Evolutionary conservation across 2,797 vertebrate species (phyloP).

Genomic region (Alauda arvensis): DNA sequence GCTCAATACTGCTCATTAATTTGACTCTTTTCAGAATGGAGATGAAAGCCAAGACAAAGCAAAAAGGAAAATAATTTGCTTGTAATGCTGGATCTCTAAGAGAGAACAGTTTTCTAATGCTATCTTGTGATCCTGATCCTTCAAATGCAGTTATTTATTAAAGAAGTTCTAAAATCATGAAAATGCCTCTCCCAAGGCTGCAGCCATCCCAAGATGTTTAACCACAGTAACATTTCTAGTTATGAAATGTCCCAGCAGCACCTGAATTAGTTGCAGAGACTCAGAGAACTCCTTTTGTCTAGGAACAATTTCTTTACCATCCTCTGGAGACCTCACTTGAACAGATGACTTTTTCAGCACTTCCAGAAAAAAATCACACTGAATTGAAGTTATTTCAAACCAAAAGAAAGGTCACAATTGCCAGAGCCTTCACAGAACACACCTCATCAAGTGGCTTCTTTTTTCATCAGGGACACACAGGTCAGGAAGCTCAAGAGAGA

Average conservation of each 20-base stretch:
- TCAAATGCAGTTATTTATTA: background rate
- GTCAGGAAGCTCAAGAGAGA: background rate
- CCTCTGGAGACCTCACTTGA: background rate
- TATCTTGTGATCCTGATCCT: background rate
- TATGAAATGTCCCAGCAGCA: background rate
- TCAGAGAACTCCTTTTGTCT: background rate
- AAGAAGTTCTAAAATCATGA: background rate
- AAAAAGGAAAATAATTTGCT: conserved; percentile 25
- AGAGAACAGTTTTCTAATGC: background rate
- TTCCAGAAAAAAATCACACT: background rate
- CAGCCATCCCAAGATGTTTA: background rate
- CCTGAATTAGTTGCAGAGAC: background rate
- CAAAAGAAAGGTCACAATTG: background rate
- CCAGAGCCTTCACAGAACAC: background rate
- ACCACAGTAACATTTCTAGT: background rate
- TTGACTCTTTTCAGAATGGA: conserved; percentile 22
- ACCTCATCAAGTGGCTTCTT: background rate
- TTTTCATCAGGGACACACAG: background rate
- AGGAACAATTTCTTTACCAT: background rate
- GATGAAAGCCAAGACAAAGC: conserved; percentile 30
- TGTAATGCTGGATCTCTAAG: background rate
- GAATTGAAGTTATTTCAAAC: background rate
- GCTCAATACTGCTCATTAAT: conserved; percentile 39
- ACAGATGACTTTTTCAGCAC: background rate
- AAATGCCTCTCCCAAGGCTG: background rate